phyloP scores from a whole-genome alignment of 2,888 invertebrate species.

The Caenorhabditis doughertyi region DNA sequence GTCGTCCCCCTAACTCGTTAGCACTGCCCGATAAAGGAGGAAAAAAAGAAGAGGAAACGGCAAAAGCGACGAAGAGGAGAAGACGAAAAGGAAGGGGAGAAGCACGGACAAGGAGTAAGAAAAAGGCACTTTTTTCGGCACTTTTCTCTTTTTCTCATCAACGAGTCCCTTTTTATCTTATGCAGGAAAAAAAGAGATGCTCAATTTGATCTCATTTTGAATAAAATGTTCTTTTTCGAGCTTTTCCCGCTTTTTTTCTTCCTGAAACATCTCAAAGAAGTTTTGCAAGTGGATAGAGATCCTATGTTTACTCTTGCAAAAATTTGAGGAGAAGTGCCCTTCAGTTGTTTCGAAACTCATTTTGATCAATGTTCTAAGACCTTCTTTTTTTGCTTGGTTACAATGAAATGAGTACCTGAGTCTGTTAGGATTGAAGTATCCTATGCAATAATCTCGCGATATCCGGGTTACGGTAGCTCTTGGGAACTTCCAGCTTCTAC shows the following conservation, averaged over 20 bases:
- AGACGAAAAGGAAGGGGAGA: conserved; percentile 7
- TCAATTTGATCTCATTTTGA: conserved; percentile 41
- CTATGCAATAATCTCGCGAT: too few species aligned
- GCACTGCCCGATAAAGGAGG: conserved; percentile 22
- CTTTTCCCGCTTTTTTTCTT: background rate
- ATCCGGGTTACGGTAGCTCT: too few species aligned
- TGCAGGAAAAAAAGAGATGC: conserved; percentile 4
- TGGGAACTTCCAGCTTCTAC: too few species aligned
- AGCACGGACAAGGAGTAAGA: background rate
- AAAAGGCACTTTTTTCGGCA: conserved; percentile 52
- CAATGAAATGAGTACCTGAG: too few species aligned
- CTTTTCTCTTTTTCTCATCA: conserved; percentile 38
- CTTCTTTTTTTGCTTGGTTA: too few species aligned
- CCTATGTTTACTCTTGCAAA: too few species aligned
- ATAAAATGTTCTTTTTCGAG: conserved; percentile 27
- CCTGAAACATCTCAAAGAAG: too few species aligned
- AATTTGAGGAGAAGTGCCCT: too few species aligned
- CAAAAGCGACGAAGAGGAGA: conserved; percentile 8
- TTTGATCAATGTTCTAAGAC: too few species aligned
- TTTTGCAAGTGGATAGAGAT: too few species aligned
- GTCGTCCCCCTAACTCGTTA: conserved; percentile 50
- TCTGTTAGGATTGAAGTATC: too few species aligned
- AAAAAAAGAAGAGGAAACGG: conserved; percentile 8
- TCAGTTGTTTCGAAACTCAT: too few species aligned
- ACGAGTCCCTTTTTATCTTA: conserved; percentile 34